Evolutionary conservation across 2,888 invertebrate species (phyloP).

Genomic region (Hoplodrina blanda): DNA sequence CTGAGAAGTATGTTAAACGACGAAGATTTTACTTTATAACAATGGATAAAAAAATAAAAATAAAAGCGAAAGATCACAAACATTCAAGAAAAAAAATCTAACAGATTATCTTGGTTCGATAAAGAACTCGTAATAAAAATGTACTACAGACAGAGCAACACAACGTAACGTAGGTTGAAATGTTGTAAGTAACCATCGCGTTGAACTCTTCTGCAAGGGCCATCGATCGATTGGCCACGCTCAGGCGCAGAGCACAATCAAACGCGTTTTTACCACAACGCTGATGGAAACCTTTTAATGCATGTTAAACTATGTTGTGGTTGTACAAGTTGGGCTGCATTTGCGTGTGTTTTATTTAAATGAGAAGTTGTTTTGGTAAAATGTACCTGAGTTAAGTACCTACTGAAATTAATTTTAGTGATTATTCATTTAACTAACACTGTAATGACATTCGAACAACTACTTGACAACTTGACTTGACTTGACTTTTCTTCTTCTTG

Average conservation of each 20-base stretch:
- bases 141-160: constrained; percentile 21
- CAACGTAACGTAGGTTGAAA: constrained; percentile 37
- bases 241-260: constrained; percentile 74
- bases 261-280: constrained; percentile 69
- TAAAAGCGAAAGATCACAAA: neutral
- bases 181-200: constrained; percentile 68
- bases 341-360: constrained; percentile 1
- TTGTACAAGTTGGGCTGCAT: constrained; percentile 16
- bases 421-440: too few relatives aligned
- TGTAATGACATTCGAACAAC: too few relatives aligned
- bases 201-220: constrained; percentile 86
- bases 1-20: too few relatives aligned
- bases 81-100: neutral
- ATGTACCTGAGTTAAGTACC: too few relatives aligned
- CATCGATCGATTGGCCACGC: constrained; percentile 86
- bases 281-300: constrained; percentile 56
- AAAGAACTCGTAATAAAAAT: constrained; percentile 24
- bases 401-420: too few relatives aligned
- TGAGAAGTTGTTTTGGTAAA: neutral
- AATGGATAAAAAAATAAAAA: neutral
- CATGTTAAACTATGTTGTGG: constrained; percentile 36
- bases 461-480: too few relatives aligned
- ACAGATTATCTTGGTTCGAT: neutral
- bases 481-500: too few relatives aligned
- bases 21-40: too few relatives aligned